A percentile compares a stretch with the other conserved stretches of the same genome.
Evolutionary conservation across 2,888 invertebrate species (phyloP).

Genomic region (Tipula vernalis): DNA sequence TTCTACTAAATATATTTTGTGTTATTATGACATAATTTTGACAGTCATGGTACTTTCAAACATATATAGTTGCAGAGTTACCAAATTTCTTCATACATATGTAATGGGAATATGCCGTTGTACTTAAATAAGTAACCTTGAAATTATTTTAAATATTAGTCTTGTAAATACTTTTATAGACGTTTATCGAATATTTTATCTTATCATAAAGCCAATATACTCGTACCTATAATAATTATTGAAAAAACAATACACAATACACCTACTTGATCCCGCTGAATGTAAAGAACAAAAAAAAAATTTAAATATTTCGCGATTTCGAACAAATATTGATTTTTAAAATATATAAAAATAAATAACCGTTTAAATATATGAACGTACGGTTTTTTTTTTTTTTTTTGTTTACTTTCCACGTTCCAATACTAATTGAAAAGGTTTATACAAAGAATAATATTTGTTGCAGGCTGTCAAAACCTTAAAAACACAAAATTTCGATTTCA

Average conservation of each 20-base stretch:
- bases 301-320: background rate
- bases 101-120: too few species aligned
- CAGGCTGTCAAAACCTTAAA: background rate
- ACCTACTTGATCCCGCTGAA: background rate
- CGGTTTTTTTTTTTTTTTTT: background rate
- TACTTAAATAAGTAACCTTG: background rate
- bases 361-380: background rate
- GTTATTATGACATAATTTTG: background rate
- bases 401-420: background rate
- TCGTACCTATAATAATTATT: background rate
- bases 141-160: background rate
- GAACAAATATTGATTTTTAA: background rate
- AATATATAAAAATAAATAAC: background rate
- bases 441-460: background rate
- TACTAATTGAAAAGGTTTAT: background rate
- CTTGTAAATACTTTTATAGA: background rate
- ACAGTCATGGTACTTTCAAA: background rate
- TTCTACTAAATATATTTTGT: background rate
- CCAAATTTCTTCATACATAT: background rate
- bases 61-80: background rate
- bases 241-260: background rate
- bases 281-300: background rate
- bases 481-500: background rate
- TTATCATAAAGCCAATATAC: background rate
- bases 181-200: background rate